phyloP scores from a whole-genome alignment of 2,113 vertebrate genomes.

The Potamarius usumacintae region DNA sequence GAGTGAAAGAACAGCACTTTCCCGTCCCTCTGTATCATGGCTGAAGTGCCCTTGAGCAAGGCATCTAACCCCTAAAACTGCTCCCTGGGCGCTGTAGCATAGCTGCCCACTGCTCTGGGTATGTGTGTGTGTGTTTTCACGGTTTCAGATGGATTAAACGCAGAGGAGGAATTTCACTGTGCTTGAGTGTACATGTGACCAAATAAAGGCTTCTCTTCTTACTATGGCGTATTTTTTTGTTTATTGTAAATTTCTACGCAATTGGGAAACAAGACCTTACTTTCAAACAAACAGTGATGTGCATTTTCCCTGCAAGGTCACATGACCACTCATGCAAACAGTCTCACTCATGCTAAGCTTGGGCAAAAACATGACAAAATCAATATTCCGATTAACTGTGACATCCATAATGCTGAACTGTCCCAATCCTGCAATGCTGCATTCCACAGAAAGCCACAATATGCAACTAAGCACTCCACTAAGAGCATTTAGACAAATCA shows the following conservation, averaged over 20 bases:
- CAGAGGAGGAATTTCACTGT: no score
- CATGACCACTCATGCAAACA: not conserved
- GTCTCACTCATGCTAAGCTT: not conserved
- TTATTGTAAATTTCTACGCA: not conserved
- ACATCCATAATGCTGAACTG: not conserved
- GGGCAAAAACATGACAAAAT: not conserved
- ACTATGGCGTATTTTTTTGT: no score
- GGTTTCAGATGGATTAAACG: no score
- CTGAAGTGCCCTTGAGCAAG: no score
- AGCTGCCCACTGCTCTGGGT: no score
- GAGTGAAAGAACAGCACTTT: no score
- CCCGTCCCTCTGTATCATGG: no score
- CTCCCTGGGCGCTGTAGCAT: no score
- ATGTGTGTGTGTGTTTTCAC: no score
- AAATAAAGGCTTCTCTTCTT: no score
- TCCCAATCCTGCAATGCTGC: not conserved
- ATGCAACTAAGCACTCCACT: not conserved
- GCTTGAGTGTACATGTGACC: no score
- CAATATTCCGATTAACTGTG: not conserved
- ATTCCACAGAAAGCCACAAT: not conserved
- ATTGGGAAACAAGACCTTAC: not conserved
- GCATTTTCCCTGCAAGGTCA: not conserved
- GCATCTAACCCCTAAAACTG: no score
- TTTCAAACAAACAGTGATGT: not conserved
- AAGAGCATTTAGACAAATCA: conserved; percentile 3